Base-by-base conservation (phyloP, 2,113 vertebrate species). In the Daphoenositta chrysoptera region DNA sequence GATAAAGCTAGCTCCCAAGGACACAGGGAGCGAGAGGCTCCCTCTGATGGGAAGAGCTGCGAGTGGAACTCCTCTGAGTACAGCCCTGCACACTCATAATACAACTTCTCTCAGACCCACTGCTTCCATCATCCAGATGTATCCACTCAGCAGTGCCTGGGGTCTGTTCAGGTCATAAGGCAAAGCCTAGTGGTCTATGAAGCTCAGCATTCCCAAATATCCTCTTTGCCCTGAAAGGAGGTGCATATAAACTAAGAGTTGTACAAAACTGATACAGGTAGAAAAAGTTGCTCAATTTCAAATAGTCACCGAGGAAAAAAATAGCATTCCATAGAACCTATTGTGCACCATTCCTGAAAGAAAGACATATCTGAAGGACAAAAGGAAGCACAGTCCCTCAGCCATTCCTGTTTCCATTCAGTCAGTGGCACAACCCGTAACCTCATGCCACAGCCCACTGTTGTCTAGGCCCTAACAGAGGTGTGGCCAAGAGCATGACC, bases 11-110 rank as follows among this genome's bases (percentile, higher is more conserved):
- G 20, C 20, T 72, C 27, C n/a, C 40, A 75, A 58, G 48, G 53
- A 28, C 37, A 37, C 6, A 39, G 40, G 40, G 24, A 80, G 5
- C 0, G 0, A 73, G 31, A 57, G 13, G 9, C 17, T 91, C 17
- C 44, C 47, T 90, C 45, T 77, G 68, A 51, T 73, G 50, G 24
- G 58, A 69, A 53, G 23, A 76, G 10, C 30, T 82, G 22, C 0
- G 3, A 31, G 33, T 3, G 1, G 31, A 53, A 39, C 17, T 80
- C 10, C 40, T 31, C 72, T 64, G 53, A 8, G 11, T 72, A 71
- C 4, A 19, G 40, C 22, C 21, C 22, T 45, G 14, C 27, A 42
- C 33, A 44, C 21, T 20, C 33, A 31, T 12, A n/a, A 11, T 16
- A 22, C 70, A 15, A 21, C 30, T 75, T n/a, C 3, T 39, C 39